phyloP scores from a whole-genome alignment of 2,113 vertebrate genomes.

The Oxygymnocypris stewartii region DNA sequence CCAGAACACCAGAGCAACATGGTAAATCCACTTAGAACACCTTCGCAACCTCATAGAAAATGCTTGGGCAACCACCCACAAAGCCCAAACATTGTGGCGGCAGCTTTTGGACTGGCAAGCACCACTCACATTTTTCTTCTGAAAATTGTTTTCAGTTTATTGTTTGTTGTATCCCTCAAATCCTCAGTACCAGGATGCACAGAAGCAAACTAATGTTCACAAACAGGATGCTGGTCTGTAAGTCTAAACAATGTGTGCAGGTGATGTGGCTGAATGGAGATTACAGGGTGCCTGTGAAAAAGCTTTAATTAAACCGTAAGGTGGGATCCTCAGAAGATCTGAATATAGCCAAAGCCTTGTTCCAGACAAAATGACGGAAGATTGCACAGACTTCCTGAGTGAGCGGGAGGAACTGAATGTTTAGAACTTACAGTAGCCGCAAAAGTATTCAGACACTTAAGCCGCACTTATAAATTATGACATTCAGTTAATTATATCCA shows the following conservation, averaged over 20 bases:
- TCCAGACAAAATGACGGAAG: constrained; percentile 48
- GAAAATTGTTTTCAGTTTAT: constrained; percentile 38
- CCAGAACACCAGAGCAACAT: background rate
- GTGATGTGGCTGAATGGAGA: constrained; percentile 63
- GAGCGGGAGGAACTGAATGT: constrained; percentile 46
- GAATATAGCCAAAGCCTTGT: constrained; percentile 50
- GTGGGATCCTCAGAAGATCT: constrained; percentile 53
- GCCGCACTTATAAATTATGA: background rate
- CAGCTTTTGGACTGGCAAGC: background rate
- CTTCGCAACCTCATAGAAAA: background rate
- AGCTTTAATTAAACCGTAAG: constrained; percentile 63
- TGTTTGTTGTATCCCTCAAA: constrained; percentile 51
- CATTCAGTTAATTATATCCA: background rate
- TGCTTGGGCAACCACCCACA: background rate
- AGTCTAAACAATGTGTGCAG: constrained; percentile 66
- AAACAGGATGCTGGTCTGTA: constrained; percentile 71
- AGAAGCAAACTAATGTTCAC: constrained; percentile 63
- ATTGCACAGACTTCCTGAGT: constrained; percentile 34
- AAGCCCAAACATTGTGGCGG: background rate
- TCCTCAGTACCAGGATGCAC: constrained; percentile 66
- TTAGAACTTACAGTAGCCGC: constrained; percentile 2
- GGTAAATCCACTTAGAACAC: background rate
- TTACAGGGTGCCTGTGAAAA: constrained; percentile 62
- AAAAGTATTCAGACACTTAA: constrained; percentile 7
- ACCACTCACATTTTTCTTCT: background rate